Evolutionary conservation across 1,140 invertebrate genomes (phyloP).

Genomic region (Micrasema longulum): DNA sequence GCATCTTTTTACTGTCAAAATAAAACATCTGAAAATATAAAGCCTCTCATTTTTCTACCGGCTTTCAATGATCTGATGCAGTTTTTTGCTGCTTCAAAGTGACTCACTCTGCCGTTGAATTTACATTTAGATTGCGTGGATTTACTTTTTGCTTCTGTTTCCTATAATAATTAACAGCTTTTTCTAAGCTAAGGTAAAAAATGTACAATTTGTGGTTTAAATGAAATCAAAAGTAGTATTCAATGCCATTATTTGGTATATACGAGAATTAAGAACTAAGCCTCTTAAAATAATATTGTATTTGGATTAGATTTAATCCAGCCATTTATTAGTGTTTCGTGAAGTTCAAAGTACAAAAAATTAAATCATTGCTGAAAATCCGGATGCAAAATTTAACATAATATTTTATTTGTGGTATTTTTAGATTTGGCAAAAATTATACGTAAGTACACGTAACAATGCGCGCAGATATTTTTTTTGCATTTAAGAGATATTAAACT

Average conservation of each 20-base stretch:
- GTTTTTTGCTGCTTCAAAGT: constrained; percentile 10
- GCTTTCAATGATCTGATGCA: not conserved
- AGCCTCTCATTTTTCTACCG: constrained; percentile 6
- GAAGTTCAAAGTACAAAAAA: no score
- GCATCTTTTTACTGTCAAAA: not conserved
- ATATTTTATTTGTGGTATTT: no score
- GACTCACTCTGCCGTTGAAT: constrained; percentile 14
- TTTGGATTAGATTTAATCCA: no score
- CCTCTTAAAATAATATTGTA: not conserved
- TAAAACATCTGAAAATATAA: not conserved
- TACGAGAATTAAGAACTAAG: constrained; percentile 1
- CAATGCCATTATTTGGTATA: not conserved
- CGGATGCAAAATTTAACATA: no score
- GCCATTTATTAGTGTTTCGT: no score
- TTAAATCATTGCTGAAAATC: no score
- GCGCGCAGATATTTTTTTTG: no score
- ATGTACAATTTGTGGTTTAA: not conserved
- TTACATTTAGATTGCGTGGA: constrained; percentile 23
- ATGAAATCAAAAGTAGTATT: constrained; percentile 12
- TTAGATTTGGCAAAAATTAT: no score
- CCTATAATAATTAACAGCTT: constrained; percentile 20
- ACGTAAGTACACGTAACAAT: no score
- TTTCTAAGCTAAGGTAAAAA: not conserved
- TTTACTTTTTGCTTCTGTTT: constrained; percentile 12
- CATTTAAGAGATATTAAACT: no score